Base-by-base conservation (phyloP, 2,888 invertebrate species). In the Nephrotoma guestfalica region DNA sequence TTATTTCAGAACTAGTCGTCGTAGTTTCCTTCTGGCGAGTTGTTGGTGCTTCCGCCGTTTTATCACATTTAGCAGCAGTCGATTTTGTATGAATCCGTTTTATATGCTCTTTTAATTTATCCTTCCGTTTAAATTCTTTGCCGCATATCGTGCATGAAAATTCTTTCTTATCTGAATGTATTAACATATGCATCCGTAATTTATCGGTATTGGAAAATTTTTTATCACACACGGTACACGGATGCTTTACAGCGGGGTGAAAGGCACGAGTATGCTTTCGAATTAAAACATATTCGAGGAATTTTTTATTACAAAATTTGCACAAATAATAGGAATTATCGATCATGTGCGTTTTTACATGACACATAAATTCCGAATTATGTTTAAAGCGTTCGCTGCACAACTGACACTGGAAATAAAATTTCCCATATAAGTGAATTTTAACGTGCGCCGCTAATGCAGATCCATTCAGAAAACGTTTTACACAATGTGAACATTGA, bases 81-180 rank as follows among this genome's bases (percentile, higher is more conserved):
- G 87, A 88, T 6, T 86, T 87, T 45, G 88, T 87, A 41, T 89
- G 89, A 6, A 88, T 41, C 41, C 86, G 86, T 86, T 88, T 88
- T 9, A 87, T 86, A 86, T 89, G 89, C 2, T 88, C 87, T 15
- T 87, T 88, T 6, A 89, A 87, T 83, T 89, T 89, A 84, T 88
- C 88, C 84, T 87, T 96, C 41, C 96, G 92, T 89, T 96, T 96
- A 90, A 96, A 96, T 90, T 95, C 95, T 88, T 95, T 94, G 0
- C 95, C 95, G 90, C 96, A 96, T 89, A 94, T 93, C 4, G 95
- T 94, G 89, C 96, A 96, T 88, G 95, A 92, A 91, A 96, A 96
- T 89, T 95, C 95, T 86, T 94, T 92, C 88, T 93, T 93, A 88
- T 94, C 93, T 0, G 94, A 94, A 90, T 95, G 95, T 83, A 91